Base-by-base conservation (phyloP, 92 coral and sea anemone genomes). In the Pocillopora meandrina region DNA sequence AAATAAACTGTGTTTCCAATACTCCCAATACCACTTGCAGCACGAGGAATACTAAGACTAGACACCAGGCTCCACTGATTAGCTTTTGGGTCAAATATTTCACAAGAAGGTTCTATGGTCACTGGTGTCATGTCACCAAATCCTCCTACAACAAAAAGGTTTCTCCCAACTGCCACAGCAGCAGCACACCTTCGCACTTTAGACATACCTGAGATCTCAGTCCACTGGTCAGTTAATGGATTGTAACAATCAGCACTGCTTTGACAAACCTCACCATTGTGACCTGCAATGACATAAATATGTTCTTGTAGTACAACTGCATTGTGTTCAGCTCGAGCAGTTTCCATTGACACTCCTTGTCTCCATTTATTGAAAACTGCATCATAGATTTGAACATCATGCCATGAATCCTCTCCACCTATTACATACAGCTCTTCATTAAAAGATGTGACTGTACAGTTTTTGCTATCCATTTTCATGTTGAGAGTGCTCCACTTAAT, bases 281-380 rank as follows among this genome's bases (percentile, higher is more conserved):
- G 49, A 23, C 72, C 72, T 21, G 72, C 72, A 67, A 67, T 67
- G 3, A 67, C 72, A 67, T 67, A 67, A 67, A 67, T 67, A 10
- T 67, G 36, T 10, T 67, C 36, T 67, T 67, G 72, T 8, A 67
- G 16, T 7, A 67, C 72, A 67, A 67, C 47, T 67, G 72, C 47
- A 11, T 36, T 67, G 11, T 67, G 72, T 9, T 6, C 49, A 21
- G 72, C 49, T 0, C 49, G 72, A 1, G 33, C 17, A 67, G 49
- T 26, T 67, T 26, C 49, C 72, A 67, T 31, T 12, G 72, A 31
- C 23, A 36, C 36, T 23, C 2, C 72, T 26, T 31, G 17, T 7
- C 72, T 67, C 72, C 72, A 67, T 67, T 67, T 36, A 26, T 67
- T 42, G 13, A 26, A 18, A 67, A 26, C 4, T 2, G 47, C 16